Conservation (phyloP, 2,888 invertebrate species). For the Euclidia mi region DNA sequence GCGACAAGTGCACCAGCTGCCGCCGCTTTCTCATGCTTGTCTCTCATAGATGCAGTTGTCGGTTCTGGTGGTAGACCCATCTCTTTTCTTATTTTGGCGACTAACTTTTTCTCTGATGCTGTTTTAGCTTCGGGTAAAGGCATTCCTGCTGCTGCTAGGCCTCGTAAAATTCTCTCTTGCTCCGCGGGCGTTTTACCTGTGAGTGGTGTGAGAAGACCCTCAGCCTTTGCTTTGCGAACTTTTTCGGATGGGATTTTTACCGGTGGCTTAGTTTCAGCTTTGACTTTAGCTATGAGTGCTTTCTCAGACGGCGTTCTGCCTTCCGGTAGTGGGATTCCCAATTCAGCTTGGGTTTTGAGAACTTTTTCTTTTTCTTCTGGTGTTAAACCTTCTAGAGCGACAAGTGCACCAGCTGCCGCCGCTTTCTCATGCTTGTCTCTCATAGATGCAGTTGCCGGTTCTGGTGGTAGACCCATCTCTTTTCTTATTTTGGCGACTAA, state of each 20-base stretch:
- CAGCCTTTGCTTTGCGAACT: neutral
- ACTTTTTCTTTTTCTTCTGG: neutral
- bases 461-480: neutral
- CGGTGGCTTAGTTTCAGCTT: no score
- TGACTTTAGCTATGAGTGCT: no score
- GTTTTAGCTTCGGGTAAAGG: no score
- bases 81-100: neutral
- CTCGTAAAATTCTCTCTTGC: no score
- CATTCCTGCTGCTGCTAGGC: no score
- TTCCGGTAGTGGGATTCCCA: neutral
- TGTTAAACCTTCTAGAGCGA: neutral
- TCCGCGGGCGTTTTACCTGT: no score
- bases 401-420: neutral
- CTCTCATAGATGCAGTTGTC: constrained; percentile 23
- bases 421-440: constrained; percentile 15
- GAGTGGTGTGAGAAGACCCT: no score
- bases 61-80: constrained; percentile 26
- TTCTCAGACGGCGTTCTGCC: no score
- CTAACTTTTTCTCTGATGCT: neutral
- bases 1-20: constrained; percentile 14
- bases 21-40: constrained; percentile 24
- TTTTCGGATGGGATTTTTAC: neutral
- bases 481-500: no score
- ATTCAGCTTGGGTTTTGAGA: neutral
- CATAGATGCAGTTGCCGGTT: constrained; percentile 17